These are phyloP conservation scores for Peromyscus eremicus DNA, from an alignment of 2,797 vertebrate species.

Conservation along the genomic window DNA sequence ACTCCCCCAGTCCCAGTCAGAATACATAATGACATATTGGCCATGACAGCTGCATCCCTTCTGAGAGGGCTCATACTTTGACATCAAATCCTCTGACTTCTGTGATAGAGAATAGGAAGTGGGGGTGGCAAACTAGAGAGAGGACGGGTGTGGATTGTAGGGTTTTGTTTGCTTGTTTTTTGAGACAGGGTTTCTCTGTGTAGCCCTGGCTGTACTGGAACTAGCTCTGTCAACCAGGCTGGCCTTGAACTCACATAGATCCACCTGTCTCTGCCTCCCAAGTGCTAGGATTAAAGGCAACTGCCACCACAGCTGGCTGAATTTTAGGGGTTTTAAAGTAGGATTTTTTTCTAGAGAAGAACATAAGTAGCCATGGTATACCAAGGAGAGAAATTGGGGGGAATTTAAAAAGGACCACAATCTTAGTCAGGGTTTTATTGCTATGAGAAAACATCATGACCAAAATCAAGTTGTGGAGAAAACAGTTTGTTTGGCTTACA, in stretches of 20 bases:
- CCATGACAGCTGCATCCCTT: neutral
- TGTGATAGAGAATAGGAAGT: neutral
- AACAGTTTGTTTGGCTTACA: neutral
- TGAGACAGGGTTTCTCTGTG: neutral
- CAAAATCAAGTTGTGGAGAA: neutral
- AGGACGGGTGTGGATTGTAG: neutral
- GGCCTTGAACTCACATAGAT: neutral
- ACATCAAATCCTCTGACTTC: neutral
- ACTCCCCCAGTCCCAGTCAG: neutral
- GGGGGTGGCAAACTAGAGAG: neutral
- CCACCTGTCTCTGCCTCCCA: neutral
- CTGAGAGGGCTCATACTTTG: neutral
- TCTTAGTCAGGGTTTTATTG: neutral
- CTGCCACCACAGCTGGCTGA: neutral
- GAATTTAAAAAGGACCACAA: neutral
- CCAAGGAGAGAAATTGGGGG: neutral
- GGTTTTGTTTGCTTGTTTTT: neutral
- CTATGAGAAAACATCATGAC: neutral
- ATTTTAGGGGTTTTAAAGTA: neutral
- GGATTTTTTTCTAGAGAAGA: neutral
- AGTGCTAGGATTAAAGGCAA: neutral
- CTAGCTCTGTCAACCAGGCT: neutral
- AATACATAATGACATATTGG: neutral
- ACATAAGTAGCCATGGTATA: neutral
- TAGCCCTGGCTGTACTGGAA: neutral